Evolutionary conservation across 2,113 vertebrate genomes (phyloP).

Genomic region (Oxygymnocypris stewartii): DNA sequence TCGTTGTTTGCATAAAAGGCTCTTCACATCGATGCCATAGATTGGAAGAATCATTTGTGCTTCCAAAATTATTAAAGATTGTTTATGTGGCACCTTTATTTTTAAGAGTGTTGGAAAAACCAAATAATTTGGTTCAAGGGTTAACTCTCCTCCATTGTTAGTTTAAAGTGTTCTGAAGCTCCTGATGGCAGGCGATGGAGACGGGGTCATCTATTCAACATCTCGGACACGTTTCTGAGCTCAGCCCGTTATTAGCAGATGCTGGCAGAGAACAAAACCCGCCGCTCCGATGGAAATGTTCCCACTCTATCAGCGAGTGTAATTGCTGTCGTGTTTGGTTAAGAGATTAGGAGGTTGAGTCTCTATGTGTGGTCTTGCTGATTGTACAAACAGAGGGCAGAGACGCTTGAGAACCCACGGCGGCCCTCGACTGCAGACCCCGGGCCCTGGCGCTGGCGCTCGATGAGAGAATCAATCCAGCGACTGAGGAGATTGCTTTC

Average conservation of each 20-base stretch:
- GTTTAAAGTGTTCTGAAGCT: slow-evolving; percentile 36
- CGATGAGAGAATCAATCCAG: slow-evolving; percentile 44
- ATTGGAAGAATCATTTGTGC: too few species aligned
- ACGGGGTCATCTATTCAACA: slow-evolving; percentile 42
- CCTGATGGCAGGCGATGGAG: neutral
- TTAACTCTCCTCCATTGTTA: slow-evolving; percentile 2
- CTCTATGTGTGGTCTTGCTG: slow-evolving; percentile 79
- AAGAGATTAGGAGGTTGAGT: slow-evolving; percentile 79
- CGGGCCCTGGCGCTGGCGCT: neutral
- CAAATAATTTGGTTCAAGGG: neutral
- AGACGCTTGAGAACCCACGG: slow-evolving; percentile 68
- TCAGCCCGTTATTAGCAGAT: slow-evolving; percentile 60
- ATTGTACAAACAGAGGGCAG: slow-evolving; percentile 77
- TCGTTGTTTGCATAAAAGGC: neutral
- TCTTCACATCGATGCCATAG: too few species aligned
- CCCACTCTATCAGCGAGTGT: slow-evolving; percentile 78
- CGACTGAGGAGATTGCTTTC: neutral
- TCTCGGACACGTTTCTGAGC: slow-evolving; percentile 61
- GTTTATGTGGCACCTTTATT: too few species aligned
- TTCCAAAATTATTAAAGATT: too few species aligned
- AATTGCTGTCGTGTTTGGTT: slow-evolving; percentile 84
- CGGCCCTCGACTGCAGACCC: slow-evolving; percentile 59
- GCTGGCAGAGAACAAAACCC: slow-evolving; percentile 20
- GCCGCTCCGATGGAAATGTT: slow-evolving; percentile 74
- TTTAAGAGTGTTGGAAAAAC: neutral